Evolutionary conservation across 1,140 invertebrate genomes (phyloP).

Genomic region (Psilanteris sp.): DNA sequence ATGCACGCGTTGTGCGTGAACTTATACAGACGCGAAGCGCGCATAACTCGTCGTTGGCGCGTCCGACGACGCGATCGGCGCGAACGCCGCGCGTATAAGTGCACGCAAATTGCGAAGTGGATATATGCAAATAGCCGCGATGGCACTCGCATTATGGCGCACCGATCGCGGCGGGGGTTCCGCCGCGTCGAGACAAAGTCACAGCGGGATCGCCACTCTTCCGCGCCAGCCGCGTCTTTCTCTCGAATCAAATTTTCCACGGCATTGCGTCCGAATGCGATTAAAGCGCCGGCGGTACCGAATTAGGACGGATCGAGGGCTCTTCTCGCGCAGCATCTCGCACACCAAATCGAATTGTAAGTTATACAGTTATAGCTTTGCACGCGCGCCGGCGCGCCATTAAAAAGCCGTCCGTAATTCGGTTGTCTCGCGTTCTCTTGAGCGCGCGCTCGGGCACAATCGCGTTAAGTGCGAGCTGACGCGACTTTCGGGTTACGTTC

Average conservation of each 20-base stretch:
- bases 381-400: no score
- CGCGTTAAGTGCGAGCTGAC: no score
- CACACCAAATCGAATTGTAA: constrained; percentile 77
- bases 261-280: constrained; percentile 80
- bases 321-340: constrained; percentile 59
- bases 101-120: constrained; percentile 66
- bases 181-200: constrained; percentile 77
- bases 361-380: constrained; percentile 58
- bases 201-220: constrained; percentile 71
- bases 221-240: constrained; percentile 59
- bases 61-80: constrained; percentile 57
- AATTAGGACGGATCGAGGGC: constrained; percentile 69
- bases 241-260: constrained; percentile 80
- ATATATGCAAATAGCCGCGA: constrained; percentile 75
- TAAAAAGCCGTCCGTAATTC: constrained; percentile 71
- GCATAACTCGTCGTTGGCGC: no score
- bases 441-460: no score
- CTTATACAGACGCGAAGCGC: no score
- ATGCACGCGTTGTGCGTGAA: no score
- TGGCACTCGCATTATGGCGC: constrained; percentile 64
- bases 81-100: constrained; percentile 56
- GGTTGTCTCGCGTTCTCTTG: no score
- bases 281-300: constrained; percentile 77
- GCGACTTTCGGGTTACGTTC: no score
- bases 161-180: constrained; percentile 69